Percentiles rank a stretch among this genome's conserved stretches.
phyloP scores from a whole-genome alignment of 2,797 vertebrate species.

The Microhierax caerulescens region DNA sequence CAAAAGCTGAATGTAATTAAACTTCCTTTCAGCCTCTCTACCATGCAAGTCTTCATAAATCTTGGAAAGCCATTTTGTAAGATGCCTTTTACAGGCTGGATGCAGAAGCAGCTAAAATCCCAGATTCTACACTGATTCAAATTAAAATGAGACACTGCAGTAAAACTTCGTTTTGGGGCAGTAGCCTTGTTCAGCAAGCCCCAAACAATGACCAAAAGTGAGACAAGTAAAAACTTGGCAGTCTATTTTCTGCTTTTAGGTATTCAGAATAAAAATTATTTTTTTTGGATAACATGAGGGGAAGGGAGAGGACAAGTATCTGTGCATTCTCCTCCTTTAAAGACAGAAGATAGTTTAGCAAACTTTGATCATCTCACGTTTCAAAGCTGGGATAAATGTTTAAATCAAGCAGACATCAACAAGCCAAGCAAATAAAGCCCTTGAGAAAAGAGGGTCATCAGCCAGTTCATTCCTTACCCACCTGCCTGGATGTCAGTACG shows the following conservation, averaged over 20 bases:
- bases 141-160: neutral
- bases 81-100: neutral
- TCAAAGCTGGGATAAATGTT: neutral
- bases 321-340: neutral
- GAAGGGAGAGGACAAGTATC: neutral
- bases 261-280: neutral
- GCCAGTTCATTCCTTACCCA: neutral
- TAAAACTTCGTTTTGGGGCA: neutral
- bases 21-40: slow-evolving; percentile 26
- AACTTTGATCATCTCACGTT: neutral
- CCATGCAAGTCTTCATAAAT: slow-evolving; percentile 47
- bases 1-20: slow-evolving; percentile 64
- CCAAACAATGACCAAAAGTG: neutral
- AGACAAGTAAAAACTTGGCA: neutral
- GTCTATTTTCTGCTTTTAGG: neutral
- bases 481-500: neutral
- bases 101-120: neutral
- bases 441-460: neutral
- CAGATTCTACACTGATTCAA: neutral
- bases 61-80: neutral
- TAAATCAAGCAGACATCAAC: neutral
- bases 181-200: neutral
- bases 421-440: neutral
- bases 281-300: neutral
- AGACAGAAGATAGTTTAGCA: neutral